These are phyloP conservation scores for Craseonycteris thonglongyai DNA, from an alignment of 2,113 vertebrate species.

Conservation along the genomic window DNA sequence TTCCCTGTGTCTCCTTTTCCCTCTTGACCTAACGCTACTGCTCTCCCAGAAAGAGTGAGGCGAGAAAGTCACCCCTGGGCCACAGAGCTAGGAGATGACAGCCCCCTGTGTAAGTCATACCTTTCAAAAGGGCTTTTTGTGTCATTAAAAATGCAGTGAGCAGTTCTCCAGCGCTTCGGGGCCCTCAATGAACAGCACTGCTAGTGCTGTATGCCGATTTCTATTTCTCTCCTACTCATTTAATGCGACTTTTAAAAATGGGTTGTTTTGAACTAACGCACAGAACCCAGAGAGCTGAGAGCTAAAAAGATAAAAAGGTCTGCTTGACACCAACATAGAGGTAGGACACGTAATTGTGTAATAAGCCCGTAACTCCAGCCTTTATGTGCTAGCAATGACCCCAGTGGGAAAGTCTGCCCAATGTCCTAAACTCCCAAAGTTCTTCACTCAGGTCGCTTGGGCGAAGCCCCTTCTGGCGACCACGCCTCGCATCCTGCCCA, in stretches of 20 bases:
- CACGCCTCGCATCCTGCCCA: fast-evolving
- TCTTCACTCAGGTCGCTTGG: fast-evolving
- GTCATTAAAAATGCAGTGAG: neutral
- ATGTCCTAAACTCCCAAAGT: neutral
- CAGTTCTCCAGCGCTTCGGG: neutral
- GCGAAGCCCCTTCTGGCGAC: neutral
- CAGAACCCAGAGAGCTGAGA: too few species aligned
- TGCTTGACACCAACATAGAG: neutral
- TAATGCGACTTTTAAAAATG: neutral
- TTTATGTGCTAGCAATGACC: neutral
- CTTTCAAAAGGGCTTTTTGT: neutral
- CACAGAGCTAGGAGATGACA: neutral
- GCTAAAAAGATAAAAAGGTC: neutral
- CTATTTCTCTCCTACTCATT: neutral
- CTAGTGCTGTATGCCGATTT: too few species aligned
- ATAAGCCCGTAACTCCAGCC: neutral
- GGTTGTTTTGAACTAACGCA: neutral
- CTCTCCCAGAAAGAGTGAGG: neutral
- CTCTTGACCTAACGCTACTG: neutral
- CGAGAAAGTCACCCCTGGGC: too few species aligned
- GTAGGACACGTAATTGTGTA: neutral
- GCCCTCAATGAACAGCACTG: fast-evolving
- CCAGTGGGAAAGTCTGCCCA: neutral
- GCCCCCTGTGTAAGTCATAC: too few species aligned
- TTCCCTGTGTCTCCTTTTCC: neutral